Evolutionary conservation across 2,797 vertebrate species (phyloP).

Genomic region (Lepilemur ruficaudatus): DNA sequence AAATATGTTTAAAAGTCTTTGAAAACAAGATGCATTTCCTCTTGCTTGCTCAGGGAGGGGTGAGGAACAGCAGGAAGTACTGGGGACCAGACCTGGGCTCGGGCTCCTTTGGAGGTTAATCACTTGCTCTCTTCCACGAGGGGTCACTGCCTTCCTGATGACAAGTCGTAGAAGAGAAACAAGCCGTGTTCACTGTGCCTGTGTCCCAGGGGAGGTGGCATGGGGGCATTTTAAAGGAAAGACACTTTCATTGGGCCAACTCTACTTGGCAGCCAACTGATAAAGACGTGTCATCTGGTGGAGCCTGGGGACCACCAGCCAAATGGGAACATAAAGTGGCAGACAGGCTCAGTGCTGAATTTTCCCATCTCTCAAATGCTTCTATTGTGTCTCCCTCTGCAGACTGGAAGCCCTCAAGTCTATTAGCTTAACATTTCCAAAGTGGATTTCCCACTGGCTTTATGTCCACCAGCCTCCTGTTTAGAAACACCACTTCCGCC

Average conservation of each 20-base stretch:
- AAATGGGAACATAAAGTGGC: background rate
- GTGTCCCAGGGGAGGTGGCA: background rate
- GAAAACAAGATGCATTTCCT: background rate
- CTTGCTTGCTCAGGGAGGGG: no score
- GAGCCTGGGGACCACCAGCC: background rate
- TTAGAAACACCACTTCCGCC: background rate
- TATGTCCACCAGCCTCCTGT: background rate
- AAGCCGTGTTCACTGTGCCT: background rate
- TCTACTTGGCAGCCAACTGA: background rate
- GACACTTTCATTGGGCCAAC: background rate
- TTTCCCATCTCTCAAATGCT: background rate
- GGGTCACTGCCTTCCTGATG: background rate
- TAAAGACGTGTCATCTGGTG: background rate
- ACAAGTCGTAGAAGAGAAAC: background rate
- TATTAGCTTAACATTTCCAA: constrained; percentile 24
- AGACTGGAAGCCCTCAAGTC: background rate
- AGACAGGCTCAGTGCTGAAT: background rate
- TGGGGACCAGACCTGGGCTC: background rate
- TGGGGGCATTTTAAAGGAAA: background rate
- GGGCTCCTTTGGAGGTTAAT: background rate
- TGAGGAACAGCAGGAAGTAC: background rate
- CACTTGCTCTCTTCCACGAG: background rate
- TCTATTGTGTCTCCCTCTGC: background rate
- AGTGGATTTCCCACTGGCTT: background rate
- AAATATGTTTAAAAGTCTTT: constrained; percentile 3